Conservation (phyloP, 2,888 invertebrate species). For the Plebejus melissa region DNA sequence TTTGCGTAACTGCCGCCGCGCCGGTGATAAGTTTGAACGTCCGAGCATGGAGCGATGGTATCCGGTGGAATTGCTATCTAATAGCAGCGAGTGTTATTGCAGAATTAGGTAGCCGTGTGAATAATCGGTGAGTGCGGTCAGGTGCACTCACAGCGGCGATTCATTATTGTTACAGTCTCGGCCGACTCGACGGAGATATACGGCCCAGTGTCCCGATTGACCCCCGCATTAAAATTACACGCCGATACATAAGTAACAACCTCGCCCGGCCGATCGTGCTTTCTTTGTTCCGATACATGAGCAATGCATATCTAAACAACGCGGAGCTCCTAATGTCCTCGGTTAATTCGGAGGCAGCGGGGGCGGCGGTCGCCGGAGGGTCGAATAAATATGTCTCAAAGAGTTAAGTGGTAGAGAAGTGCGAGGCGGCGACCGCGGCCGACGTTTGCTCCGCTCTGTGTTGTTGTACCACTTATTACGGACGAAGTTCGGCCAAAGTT, state of each 20-base stretch:
- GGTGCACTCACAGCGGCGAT: slow-evolving; percentile 68
- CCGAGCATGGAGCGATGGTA: slow-evolving; percentile 5
- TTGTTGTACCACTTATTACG: slow-evolving; percentile 81
- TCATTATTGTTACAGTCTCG: slow-evolving; percentile 75
- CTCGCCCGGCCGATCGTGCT: slow-evolving; percentile 53
- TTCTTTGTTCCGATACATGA: slow-evolving; percentile 66
- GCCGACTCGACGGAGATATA: slow-evolving; percentile 73
- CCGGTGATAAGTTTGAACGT: slow-evolving; percentile 15
- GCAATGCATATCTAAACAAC: slow-evolving; percentile 19
- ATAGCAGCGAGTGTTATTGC: slow-evolving; percentile 38
- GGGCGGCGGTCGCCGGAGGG: slow-evolving; percentile 74
- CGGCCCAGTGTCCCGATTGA: slow-evolving; percentile 77
- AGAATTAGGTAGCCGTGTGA: slow-evolving; percentile 61
- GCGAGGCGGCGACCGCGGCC: slow-evolving; percentile 74
- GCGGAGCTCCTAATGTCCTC: slow-evolving; percentile 62
- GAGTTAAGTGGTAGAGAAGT: slow-evolving; percentile 78
- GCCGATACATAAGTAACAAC: slow-evolving; percentile 64
- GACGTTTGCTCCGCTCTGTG: slow-evolving; percentile 79
- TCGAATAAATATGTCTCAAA: slow-evolving; percentile 80
- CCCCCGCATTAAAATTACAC: slow-evolving; percentile 79
- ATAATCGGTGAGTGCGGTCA: slow-evolving; percentile 80
- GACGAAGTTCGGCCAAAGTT: slow-evolving; percentile 79
- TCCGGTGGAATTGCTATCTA: slow-evolving; percentile 29
- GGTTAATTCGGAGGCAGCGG: slow-evolving; percentile 69
- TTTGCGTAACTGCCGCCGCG: not conserved